Conservation (phyloP, 23 tunicate genomes). For the Ascidia mentula region DNA sequence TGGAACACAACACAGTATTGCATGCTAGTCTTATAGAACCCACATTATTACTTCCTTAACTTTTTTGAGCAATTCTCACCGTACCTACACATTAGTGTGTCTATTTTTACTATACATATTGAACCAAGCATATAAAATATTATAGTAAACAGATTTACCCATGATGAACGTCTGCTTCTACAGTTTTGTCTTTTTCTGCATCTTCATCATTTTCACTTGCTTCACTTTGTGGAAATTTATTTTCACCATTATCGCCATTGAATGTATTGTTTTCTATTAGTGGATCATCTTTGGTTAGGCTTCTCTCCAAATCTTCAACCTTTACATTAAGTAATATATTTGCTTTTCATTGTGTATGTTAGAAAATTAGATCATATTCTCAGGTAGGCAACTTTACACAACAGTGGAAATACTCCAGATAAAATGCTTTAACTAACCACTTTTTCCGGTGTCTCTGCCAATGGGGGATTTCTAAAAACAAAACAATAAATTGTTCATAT, state of each 20-base stretch:
- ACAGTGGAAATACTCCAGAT: not conserved
- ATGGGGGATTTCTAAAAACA: not conserved
- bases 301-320: constrained; percentile 70
- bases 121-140: not conserved
- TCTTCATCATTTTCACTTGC: constrained; percentile 12
- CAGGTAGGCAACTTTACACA: not conserved
- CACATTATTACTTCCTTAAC: too few species aligned
- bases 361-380: too few species aligned
- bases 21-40: too few species aligned
- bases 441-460: not conserved
- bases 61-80: not conserved
- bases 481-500: not conserved
- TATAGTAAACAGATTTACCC: not conserved
- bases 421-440: not conserved
- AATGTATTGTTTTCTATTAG: constrained; percentile 62
- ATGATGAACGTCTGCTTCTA: not conserved
- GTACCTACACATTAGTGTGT: not conserved
- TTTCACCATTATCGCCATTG: constrained; percentile 54
- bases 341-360: too few species aligned
- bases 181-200: not conserved
- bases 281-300: constrained; percentile 82
- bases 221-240: not conserved
- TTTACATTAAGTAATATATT: not conserved
- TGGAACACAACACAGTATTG: not conserved
- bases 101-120: not conserved